These are phyloP conservation scores for Cardiocondyla obscurior DNA, from an alignment of 1,140 invertebrate species.

Conservation along the genomic window DNA sequence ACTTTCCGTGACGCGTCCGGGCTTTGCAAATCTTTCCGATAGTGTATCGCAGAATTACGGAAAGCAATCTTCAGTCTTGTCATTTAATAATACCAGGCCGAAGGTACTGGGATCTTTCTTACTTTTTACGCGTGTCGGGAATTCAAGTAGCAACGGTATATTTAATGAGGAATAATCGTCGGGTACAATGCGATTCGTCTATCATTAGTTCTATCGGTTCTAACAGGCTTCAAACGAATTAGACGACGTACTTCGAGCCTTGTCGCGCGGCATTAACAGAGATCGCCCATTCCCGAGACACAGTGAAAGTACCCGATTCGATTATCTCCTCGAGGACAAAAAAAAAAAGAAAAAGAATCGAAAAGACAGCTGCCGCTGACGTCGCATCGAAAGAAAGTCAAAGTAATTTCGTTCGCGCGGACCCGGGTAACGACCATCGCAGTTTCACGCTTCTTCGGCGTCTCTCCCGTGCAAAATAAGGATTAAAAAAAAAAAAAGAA, in stretches of 20 bases:
- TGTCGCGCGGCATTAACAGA: not conserved
- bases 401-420: conserved; percentile 29
- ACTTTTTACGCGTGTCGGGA: no score
- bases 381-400: conserved; percentile 66
- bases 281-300: conserved; percentile 36
- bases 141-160: not conserved
- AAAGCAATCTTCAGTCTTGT: not conserved
- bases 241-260: not conserved
- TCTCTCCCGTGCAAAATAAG: not conserved
- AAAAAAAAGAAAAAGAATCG: no score
- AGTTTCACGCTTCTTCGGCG: not conserved
- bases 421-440: conserved; percentile 23
- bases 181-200: not conserved
- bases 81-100: not conserved
- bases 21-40: conserved; percentile 5
- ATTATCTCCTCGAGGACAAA: conserved; percentile 62
- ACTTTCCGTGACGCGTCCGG: not conserved
- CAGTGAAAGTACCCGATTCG: conserved; percentile 61
- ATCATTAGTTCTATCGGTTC: not conserved
- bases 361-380: conserved; percentile 56
- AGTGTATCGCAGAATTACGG: not conserved
- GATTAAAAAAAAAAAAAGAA: no score
- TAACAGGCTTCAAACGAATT: not conserved
- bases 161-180: not conserved
- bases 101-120: not conserved